Conservation (phyloP, 1,140 invertebrate species). For the Rhopalosiphum maidis region DNA sequence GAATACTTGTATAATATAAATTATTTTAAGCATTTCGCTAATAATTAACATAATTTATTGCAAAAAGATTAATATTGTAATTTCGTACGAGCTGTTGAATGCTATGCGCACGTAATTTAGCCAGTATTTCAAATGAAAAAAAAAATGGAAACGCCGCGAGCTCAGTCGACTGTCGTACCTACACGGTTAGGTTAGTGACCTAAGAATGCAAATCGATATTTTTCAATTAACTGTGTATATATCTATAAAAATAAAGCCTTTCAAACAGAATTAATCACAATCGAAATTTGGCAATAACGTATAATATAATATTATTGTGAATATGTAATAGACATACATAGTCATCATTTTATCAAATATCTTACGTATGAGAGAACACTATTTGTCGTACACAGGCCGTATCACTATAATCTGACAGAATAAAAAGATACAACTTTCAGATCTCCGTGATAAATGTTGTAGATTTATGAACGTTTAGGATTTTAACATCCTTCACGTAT, state of each 20-base stretch:
- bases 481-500: neutral
- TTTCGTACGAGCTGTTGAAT: neutral
- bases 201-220: conserved; percentile 30
- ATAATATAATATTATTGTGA: neutral
- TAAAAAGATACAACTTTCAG: neutral
- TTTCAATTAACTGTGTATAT: neutral
- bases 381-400: neutral
- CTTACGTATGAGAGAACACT: neutral
- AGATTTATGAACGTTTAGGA: neutral
- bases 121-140: neutral
- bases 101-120: neutral
- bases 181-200: neutral
- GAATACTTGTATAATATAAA: neutral
- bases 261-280: neutral
- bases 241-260: neutral
- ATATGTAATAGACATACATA: neutral
- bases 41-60: neutral
- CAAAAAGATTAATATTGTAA: neutral
- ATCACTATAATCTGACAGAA: neutral
- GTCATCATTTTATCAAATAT: neutral
- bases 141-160: neutral
- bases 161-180: neutral
- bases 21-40: neutral
- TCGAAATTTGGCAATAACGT: neutral
- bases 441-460: neutral